Percentiles rank a stretch among this genome's conserved stretches.
These are phyloP conservation scores for Drosophila mimica DNA, from an alignment of 2,888 invertebrate genomes.

Conservation along the genomic window DNA sequence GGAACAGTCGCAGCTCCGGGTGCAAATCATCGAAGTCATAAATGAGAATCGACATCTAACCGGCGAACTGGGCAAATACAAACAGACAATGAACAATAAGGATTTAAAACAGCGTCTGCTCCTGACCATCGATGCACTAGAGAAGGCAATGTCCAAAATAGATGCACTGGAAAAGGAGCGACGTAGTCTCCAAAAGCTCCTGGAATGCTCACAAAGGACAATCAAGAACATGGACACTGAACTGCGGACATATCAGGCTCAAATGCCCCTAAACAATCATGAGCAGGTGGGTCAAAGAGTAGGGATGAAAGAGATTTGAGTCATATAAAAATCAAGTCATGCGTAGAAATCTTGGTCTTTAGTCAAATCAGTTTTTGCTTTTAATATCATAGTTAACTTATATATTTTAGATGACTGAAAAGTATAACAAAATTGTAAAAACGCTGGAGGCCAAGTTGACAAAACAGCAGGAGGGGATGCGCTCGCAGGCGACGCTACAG, in stretches of 20 bases:
- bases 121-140: conserved; percentile 79
- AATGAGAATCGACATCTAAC: conserved; percentile 83
- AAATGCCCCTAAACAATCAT: conserved; percentile 58
- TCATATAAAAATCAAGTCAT: neutral
- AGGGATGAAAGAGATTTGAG: neutral
- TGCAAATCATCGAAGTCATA: conserved; percentile 81
- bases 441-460: conserved; percentile 83
- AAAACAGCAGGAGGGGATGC: conserved; percentile 44
- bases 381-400: neutral
- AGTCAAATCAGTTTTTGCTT: neutral
- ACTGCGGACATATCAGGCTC: conserved; percentile 86
- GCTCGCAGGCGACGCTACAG: conserved; percentile 83
- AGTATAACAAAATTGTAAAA: conserved; percentile 86
- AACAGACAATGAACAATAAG: conserved; percentile 43
- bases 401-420: conserved; percentile 84
- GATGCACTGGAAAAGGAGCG: conserved; percentile 87
- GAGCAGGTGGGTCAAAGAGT: conserved; percentile 56
- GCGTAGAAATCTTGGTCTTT: neutral
- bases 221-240: conserved; percentile 89
- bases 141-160: conserved; percentile 84
- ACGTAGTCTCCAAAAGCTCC: conserved; percentile 88
- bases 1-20: conserved; percentile 77
- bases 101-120: conserved; percentile 62
- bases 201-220: conserved; percentile 89
- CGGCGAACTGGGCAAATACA: conserved; percentile 66